phyloP scores from a whole-genome alignment of 2,888 invertebrate genomes.

The Hydrotaea diabolus region DNA sequence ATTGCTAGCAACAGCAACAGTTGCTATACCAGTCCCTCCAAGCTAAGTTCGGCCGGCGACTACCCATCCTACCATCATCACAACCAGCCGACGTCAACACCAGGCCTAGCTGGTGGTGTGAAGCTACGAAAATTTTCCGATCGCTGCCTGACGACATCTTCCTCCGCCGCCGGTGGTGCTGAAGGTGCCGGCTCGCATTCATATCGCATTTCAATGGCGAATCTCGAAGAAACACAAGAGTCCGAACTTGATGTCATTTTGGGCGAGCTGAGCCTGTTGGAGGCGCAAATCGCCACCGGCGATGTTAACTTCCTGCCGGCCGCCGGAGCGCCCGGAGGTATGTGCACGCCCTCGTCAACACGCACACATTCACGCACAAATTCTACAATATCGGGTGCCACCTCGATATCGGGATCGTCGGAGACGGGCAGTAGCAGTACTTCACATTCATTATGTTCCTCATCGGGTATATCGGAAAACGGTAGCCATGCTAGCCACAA shows the following conservation, averaged over 20 bases:
- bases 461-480: constrained; percentile 79
- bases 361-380: constrained; percentile 79
- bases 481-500: constrained; percentile 69
- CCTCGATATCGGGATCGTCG: constrained; percentile 76
- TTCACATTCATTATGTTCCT: constrained; percentile 77
- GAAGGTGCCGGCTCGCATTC: constrained; percentile 72
- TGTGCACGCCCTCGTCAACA: constrained; percentile 76
- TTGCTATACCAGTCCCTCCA: constrained; percentile 68
- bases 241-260: constrained; percentile 98
- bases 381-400: constrained; percentile 80
- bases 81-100: constrained; percentile 51
- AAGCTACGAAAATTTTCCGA: constrained; percentile 76
- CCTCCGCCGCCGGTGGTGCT: constrained; percentile 37
- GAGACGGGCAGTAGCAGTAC: constrained; percentile 76
- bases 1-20: constrained; percentile 66
- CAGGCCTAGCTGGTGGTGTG: constrained; percentile 72
- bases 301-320: constrained; percentile 73
- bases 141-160: constrained; percentile 70
- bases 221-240: constrained; percentile 97
- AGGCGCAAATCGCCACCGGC: constrained; percentile 82
- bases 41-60: constrained; percentile 53
- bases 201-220: constrained; percentile 96
- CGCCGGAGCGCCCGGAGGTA: constrained; percentile 55
- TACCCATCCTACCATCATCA: constrained; percentile 24
- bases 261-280: constrained; percentile 96